Conservation (phyloP, 2,888 invertebrate species). For the Plebejus argus region DNA sequence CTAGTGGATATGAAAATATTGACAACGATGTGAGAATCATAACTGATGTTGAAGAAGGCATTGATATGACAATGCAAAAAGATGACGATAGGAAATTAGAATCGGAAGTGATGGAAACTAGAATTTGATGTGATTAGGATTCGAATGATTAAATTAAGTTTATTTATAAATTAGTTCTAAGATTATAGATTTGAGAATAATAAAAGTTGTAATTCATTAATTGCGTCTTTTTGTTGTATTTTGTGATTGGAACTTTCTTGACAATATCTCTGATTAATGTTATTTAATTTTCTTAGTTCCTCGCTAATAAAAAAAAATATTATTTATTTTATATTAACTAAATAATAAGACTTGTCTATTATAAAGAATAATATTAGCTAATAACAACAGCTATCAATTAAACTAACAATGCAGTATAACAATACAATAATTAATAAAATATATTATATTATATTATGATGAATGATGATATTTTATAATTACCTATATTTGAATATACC, state of each 20-base stretch:
- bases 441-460: background rate
- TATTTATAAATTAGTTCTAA: slow-evolving; percentile 12
- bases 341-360: background rate
- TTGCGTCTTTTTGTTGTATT: no score
- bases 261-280: no score
- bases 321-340: no score
- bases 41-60: slow-evolving; percentile 38
- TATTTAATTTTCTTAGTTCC: no score
- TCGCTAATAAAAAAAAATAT: no score
- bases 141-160: slow-evolving; percentile 38
- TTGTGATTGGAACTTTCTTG: no score
- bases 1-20: slow-evolving; percentile 35
- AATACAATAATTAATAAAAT: background rate
- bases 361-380: background rate
- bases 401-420: background rate
- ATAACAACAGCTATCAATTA: background rate
- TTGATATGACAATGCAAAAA: slow-evolving; percentile 36
- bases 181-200: background rate
- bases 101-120: slow-evolving; percentile 58
- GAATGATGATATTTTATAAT: no score
- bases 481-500: no score
- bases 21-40: slow-evolving; percentile 36
- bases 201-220: background rate
- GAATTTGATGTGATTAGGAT: slow-evolving; percentile 49
- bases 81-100: slow-evolving; percentile 49